Conservation (phyloP, 1,140 invertebrate species). For the Leptopilina clavipes region DNA sequence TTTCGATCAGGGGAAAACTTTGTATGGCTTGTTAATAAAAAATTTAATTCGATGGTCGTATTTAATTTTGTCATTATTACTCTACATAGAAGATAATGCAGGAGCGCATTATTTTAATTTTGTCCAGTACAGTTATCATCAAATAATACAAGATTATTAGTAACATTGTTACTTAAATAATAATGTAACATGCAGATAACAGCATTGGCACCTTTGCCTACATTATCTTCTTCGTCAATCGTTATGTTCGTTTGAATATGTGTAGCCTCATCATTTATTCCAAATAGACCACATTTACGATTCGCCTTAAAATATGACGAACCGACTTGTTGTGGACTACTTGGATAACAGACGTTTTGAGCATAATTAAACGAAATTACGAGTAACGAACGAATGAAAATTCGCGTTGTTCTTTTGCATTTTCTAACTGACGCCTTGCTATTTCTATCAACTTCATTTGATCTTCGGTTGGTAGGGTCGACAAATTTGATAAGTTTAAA, state of each 20-base stretch:
- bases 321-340: conserved; percentile 31
- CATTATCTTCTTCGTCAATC: no score
- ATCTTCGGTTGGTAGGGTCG: background rate
- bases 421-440: conserved; percentile 2
- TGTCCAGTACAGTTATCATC: background rate
- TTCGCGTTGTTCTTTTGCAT: conserved; percentile 11
- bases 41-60: background rate
- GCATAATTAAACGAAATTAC: conserved; percentile 20
- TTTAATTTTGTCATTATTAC: background rate
- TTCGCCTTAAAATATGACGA: conserved; percentile 40
- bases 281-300: background rate
- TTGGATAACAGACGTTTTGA: conserved; percentile 14
- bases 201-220: background rate
- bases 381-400: background rate
- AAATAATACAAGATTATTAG: background rate
- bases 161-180: background rate
- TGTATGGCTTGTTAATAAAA: background rate
- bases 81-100: background rate
- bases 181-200: background rate
- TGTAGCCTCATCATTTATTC: background rate
- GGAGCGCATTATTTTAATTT: background rate
- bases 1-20: background rate
- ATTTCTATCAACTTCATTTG: background rate
- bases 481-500: background rate
- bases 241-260: no score